Base-by-base conservation (phyloP, 1,140 invertebrate species). In the Archivesica marissinica region DNA sequence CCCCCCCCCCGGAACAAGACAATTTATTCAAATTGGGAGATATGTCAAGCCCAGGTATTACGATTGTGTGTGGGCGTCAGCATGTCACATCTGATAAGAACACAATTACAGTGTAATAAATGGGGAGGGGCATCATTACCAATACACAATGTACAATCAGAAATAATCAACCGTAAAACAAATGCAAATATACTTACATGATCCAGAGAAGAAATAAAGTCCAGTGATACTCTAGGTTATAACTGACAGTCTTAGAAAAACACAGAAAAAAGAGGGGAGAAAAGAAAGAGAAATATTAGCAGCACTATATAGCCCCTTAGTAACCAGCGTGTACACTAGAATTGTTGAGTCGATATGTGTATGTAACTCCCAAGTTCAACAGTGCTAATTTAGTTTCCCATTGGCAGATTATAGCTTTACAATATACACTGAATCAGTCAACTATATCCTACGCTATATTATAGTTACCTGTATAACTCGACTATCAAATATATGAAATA, bases 351-450 rank as follows among this genome's bases (percentile, higher is more conserved):
- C 77, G 25, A 79, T 79, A 79, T 66, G 77, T 79, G 39, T 66
- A 61, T 79, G 39, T 64, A 15, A 39, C 59, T 47, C 75, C 61
- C n/a, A 25, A 52, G 44, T 76, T 59, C 30, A 59, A 17, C 56
- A 50, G 41, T 44, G 25, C 77, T 28, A n/a, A 79, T 79, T 79
- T 66, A 79, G 59, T 79, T 79, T 66, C 77, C 77, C 39, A 66
- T 79, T 66, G 77, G 56, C 11, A 79, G 56, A 79, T 79, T 79
- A 66, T 44, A 44, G 38, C 59, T 23, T 11, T 76, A 76, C 33
- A 56, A 30, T 56, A 23, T 76, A 76, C 39, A 66, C 38, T 79
- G 77, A 79, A 79, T 79, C 77, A 79, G 39, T 79, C 59, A 79
- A 41, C 38, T 79, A 50, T 79, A 52, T 64, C 77, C 54, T 79